Evolutionary conservation across 2,113 vertebrate genomes (phyloP).

Genomic region (Nibea albiflora): DNA sequence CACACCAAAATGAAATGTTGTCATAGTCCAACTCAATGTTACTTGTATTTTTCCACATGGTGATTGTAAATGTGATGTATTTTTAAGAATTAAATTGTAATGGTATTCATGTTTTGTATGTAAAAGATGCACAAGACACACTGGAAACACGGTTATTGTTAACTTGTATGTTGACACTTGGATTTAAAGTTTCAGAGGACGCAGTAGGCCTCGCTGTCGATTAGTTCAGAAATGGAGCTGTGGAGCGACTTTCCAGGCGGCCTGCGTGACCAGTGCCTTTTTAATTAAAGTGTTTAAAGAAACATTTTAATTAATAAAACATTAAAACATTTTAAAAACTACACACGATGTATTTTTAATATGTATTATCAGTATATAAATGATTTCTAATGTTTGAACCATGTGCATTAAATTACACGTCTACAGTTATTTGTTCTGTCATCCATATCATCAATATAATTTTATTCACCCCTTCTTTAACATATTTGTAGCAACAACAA

Average conservation of each 20-base stretch:
- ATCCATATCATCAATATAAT: neutral
- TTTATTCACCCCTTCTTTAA: neutral
- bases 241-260: neutral
- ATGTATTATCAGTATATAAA: slow-evolving; percentile 45
- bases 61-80: slow-evolving; percentile 81
- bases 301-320: slow-evolving; percentile 68
- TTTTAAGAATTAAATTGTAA: slow-evolving; percentile 72
- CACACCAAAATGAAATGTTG: slow-evolving; percentile 58
- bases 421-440: neutral
- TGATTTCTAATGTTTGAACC: slow-evolving; percentile 54
- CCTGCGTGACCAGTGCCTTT: slow-evolving; percentile 73
- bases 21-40: slow-evolving; percentile 29
- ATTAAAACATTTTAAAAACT: slow-evolving; percentile 52
- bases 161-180: slow-evolving; percentile 46
- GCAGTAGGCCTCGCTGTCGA: slow-evolving; percentile 80
- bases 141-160: slow-evolving; percentile 48
- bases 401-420: slow-evolving; percentile 63
- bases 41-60: slow-evolving; percentile 47
- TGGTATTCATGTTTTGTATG: slow-evolving; percentile 68
- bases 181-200: slow-evolving; percentile 65
- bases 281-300: slow-evolving; percentile 57
- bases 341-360: slow-evolving; percentile 50
- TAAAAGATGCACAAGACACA: slow-evolving; percentile 33
- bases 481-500: neutral
- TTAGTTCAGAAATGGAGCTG: slow-evolving; percentile 39